A percentile compares a stretch with the other conserved stretches of the same genome.
Evolutionary conservation across 2,113 vertebrate species (phyloP).

Genomic region (Boulengeromyrus knoepffleri): DNA sequence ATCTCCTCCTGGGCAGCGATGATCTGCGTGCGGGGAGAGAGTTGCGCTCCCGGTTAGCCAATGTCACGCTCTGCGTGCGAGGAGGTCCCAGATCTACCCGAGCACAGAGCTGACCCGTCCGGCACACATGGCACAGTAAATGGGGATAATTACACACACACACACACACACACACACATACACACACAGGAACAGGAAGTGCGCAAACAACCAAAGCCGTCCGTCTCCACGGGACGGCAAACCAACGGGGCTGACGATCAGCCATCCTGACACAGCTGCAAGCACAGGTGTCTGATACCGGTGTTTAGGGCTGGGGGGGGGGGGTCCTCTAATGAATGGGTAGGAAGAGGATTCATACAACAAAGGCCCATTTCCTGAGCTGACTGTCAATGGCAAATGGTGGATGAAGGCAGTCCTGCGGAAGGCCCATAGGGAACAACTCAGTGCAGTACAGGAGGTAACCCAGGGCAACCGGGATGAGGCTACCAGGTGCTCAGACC

Average conservation of each 20-base stretch:
- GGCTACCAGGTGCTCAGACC: neutral
- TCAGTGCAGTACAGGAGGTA: neutral
- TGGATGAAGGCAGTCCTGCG: neutral
- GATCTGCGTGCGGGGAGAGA: conserved; percentile 64
- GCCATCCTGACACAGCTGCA: neutral
- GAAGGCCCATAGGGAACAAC: neutral
- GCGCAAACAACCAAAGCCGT: neutral
- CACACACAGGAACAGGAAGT: neutral
- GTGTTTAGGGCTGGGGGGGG: neutral
- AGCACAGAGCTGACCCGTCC: neutral
- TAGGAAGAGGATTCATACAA: neutral
- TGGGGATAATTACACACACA: neutral
- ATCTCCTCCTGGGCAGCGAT: conserved; percentile 98
- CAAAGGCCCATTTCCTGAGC: neutral
- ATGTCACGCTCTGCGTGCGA: neutral
- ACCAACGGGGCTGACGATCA: neutral
- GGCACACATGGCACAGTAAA: neutral
- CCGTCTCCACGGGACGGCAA: neutral
- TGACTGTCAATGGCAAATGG: neutral
- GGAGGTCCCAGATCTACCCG: neutral
- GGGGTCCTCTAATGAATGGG: neutral
- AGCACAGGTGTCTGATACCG: neutral
- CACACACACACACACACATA: no score
- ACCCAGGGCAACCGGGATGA: neutral
- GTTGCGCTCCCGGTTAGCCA: neutral